Percentiles rank a stretch among this genome's conserved stretches.
Evolutionary conservation across 2,797 vertebrate genomes (phyloP).

Genomic region (Fratercula arctica): DNA sequence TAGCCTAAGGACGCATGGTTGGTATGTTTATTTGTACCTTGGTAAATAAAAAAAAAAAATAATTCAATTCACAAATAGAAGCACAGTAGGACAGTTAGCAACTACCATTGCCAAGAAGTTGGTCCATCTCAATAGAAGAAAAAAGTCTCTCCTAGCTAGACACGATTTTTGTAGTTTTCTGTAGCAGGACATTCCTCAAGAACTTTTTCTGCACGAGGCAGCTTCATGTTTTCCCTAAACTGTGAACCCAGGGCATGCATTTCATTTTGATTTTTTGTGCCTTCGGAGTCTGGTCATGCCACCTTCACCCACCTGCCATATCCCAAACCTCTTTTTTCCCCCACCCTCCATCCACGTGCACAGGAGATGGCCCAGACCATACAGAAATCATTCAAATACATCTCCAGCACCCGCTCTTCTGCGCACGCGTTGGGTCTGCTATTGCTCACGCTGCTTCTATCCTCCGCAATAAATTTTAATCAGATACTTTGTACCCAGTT

Average conservation of each 20-base stretch:
- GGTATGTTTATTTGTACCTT: neutral
- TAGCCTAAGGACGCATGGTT: neutral
- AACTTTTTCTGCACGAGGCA: neutral
- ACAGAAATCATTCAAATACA: slow-evolving; percentile 29
- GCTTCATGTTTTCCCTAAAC: neutral
- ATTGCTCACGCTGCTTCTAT: slow-evolving; percentile 15
- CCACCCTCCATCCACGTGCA: neutral
- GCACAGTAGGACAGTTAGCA: neutral
- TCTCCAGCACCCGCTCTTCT: neutral
- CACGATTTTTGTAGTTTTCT: neutral
- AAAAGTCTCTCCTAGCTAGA: neutral
- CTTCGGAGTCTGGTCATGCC: neutral
- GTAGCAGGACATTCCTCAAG: neutral
- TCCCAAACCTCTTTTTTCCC: neutral
- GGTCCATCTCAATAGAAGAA: neutral
- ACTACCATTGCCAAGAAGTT: neutral
- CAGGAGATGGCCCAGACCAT: neutral
- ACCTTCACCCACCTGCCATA: neutral
- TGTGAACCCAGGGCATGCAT: neutral
- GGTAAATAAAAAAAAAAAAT: neutral
- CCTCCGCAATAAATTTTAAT: slow-evolving; percentile 75
- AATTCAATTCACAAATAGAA: neutral
- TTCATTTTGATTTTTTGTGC: neutral
- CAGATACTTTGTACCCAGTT: slow-evolving; percentile 70
- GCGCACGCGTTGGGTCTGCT: neutral